Conservation (phyloP, 2,113 vertebrate species). For the Rhadina sibilatrix region DNA sequence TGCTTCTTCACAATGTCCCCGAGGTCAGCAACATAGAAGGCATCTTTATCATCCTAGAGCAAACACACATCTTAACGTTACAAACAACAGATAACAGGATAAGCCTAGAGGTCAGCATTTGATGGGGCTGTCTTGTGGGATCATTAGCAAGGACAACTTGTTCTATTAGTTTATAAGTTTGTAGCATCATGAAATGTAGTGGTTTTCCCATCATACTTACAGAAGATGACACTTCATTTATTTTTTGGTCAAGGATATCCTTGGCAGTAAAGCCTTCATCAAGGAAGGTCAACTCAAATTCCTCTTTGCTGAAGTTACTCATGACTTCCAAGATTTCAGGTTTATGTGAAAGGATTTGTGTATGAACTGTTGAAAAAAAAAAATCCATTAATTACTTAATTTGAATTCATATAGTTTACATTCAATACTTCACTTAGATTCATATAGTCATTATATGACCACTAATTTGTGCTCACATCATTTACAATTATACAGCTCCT, state of each 20-base stretch:
- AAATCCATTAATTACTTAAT: not conserved
- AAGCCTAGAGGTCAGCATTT: not conserved
- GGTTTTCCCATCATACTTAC: conserved; percentile 71
- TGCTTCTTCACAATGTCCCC: conserved; percentile 95
- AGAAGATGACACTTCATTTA: conserved; percentile 91
- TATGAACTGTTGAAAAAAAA: conserved; percentile 61
- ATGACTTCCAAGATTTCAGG: conserved; percentile 68
- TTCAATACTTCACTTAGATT: not conserved
- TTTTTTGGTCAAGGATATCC: conserved; percentile 93
- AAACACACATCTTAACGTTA: not conserved
- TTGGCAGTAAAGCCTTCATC: conserved; percentile 95
- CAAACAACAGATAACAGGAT: not conserved
- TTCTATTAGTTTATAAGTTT: not conserved
- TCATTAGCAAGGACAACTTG: not conserved
- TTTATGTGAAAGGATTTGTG: not conserved
- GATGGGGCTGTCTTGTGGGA: not conserved
- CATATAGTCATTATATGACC: not conserved
- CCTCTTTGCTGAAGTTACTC: conserved; percentile 75
- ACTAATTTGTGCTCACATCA: not conserved
- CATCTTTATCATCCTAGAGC: conserved; percentile 92
- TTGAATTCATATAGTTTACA: not conserved
- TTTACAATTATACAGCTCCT: not conserved
- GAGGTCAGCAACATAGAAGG: conserved; percentile 94
- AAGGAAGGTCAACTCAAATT: conserved; percentile 87
- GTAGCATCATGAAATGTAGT: rapidly evolving